Percentiles rank a stretch among this genome's conserved stretches.
Evolutionary conservation across 2,797 vertebrate genomes (phyloP).

Genomic region (Lacerta viridis): DNA sequence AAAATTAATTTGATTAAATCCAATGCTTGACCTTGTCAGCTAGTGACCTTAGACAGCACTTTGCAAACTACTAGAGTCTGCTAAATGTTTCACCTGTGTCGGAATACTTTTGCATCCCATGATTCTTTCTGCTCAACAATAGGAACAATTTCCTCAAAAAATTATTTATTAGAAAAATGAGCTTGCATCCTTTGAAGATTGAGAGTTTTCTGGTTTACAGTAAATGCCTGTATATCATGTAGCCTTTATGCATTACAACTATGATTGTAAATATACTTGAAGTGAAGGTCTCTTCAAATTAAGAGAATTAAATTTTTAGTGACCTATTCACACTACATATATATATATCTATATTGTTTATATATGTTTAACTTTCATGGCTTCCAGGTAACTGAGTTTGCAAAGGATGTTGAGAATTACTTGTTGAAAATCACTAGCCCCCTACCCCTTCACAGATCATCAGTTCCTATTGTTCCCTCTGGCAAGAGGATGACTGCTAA

Average conservation of each 20-base stretch:
- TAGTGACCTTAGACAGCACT: conserved; percentile 53
- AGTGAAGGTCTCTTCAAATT: not conserved
- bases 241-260: not conserved
- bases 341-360: not conserved
- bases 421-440: not conserved
- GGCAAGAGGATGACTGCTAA: conserved; percentile 6
- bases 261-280: not conserved
- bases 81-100: conserved; percentile 35
- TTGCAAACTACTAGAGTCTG: conserved; percentile 56
- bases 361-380: not conserved
- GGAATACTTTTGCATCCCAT: conserved; percentile 45
- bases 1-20: conserved; percentile 73
- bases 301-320: conserved; percentile 5
- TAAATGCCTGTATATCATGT: conserved; percentile 30
- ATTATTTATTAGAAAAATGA: conserved; percentile 12
- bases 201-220: conserved; percentile 21
- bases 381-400: not conserved
- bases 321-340: not conserved
- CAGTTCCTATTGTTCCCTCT: not conserved
- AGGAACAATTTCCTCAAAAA: conserved; percentile 40
- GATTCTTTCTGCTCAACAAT: conserved; percentile 40
- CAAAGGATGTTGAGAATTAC: not conserved
- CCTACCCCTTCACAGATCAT: not conserved
- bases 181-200: conserved; percentile 24
- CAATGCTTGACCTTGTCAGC: conserved; percentile 69